Evolutionary conservation across 2,797 vertebrate species (phyloP).

Genomic region (Argyrosomus regius): DNA sequence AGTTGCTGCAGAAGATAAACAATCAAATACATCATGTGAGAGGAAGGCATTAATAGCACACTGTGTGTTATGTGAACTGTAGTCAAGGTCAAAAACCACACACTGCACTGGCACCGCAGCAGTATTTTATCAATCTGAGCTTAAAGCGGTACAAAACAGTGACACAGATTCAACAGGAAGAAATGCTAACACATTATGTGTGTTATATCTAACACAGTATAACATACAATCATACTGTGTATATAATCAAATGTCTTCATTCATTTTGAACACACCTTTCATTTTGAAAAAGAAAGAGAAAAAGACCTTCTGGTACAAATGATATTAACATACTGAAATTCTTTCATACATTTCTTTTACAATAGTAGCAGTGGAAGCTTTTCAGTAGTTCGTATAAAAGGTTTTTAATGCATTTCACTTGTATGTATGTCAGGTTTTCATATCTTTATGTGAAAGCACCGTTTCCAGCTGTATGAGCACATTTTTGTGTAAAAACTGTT

Average conservation of each 20-base stretch:
- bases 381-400: no score
- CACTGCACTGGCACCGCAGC: conserved; percentile 7
- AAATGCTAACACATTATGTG: background rate
- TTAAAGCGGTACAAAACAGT: background rate
- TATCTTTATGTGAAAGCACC: no score
- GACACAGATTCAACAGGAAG: background rate
- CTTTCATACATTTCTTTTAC: no score
- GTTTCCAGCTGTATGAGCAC: no score
- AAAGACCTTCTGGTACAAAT: no score
- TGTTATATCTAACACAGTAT: background rate
- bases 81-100: conserved; percentile 53
- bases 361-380: no score
- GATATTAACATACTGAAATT: no score
- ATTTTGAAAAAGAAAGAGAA: no score
- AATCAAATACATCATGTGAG: conserved; percentile 52
- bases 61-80: conserved; percentile 29
- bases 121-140: conserved; percentile 12
- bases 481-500: no score
- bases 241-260: background rate
- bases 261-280: background rate
- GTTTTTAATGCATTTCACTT: no score
- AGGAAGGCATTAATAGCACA: conserved; percentile 34
- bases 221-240: background rate
- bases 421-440: no score
- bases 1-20: conserved; percentile 50